Conservation (phyloP, 2,888 invertebrate genomes). For the Drepanosiphum platanoidis region DNA sequence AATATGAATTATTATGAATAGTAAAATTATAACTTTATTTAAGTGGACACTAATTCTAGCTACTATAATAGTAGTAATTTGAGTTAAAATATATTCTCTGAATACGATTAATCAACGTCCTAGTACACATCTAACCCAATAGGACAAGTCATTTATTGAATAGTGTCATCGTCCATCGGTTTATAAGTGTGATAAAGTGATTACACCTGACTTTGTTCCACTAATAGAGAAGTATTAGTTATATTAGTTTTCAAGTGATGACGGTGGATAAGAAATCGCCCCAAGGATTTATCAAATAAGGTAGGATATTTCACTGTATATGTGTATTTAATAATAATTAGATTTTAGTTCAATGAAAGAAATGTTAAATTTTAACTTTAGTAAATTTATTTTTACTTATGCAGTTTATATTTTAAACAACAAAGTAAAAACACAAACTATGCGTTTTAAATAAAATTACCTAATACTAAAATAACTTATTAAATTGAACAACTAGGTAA, state of each 20-base stretch:
- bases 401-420: too few relatives aligned
- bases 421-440: too few relatives aligned
- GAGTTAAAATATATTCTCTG: neutral
- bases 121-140: neutral
- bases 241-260: constrained; percentile 18
- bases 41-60: too few relatives aligned
- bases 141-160: constrained; percentile 22
- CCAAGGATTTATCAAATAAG: constrained; percentile 15
- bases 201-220: neutral
- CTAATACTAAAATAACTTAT: too few relatives aligned
- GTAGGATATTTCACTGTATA: constrained; percentile 1
- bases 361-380: neutral
- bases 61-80: neutral
- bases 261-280: constrained; percentile 15
- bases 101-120: constrained; percentile 6
- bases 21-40: too few relatives aligned
- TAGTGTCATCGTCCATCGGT: constrained; percentile 26
- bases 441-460: too few relatives aligned
- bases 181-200: constrained; percentile 36
- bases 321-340: too few relatives aligned
- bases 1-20: too few relatives aligned
- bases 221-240: constrained; percentile 23
- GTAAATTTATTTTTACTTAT: neutral
- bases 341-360: constrained; percentile 2
- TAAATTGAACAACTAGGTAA: too few relatives aligned